Evolutionary conservation across 2,888 invertebrate species (phyloP).

Genomic region (Ennomos fuscantarius): DNA sequence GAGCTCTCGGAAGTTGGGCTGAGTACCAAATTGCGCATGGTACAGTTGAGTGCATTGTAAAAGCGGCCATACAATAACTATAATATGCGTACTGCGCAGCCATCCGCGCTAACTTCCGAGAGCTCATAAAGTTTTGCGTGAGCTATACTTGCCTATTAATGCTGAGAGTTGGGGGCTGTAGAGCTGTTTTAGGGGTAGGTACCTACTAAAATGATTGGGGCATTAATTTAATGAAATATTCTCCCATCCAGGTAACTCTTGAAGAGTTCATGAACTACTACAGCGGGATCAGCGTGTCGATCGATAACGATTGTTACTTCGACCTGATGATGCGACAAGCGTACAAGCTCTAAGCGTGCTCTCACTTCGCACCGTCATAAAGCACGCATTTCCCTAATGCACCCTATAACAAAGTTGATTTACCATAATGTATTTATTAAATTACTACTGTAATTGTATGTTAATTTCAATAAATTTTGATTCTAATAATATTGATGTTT

Average conservation of each 20-base stretch:
- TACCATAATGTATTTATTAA: constrained; percentile 27
- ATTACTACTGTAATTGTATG: constrained; percentile 33
- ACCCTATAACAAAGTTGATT: constrained; percentile 35
- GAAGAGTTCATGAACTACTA: constrained; percentile 98
- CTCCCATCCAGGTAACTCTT: constrained; percentile 91
- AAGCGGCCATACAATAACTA: no score
- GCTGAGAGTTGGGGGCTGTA: no score
- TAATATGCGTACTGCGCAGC: no score
- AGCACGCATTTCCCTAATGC: constrained; percentile 26
- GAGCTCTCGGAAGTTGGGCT: no score
- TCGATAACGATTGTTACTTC: constrained; percentile 97
- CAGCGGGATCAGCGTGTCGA: constrained; percentile 96
- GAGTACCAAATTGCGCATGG: no score
- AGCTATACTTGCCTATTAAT: no score
- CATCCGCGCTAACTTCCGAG: no score
- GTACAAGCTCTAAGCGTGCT: constrained; percentile 89
- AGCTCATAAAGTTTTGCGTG: no score
- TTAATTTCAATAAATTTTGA: constrained; percentile 36
- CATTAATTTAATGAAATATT: no score
- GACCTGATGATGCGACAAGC: constrained; percentile 97
- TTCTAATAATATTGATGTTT: constrained; percentile 10
- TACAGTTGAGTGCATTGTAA: no score
- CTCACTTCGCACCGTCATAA: constrained; percentile 28
- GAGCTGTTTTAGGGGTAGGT: no score
- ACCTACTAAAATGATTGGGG: no score